phyloP scores from a whole-genome alignment of 2,888 invertebrate genomes.

The Dromius quadrimaculatus region DNA sequence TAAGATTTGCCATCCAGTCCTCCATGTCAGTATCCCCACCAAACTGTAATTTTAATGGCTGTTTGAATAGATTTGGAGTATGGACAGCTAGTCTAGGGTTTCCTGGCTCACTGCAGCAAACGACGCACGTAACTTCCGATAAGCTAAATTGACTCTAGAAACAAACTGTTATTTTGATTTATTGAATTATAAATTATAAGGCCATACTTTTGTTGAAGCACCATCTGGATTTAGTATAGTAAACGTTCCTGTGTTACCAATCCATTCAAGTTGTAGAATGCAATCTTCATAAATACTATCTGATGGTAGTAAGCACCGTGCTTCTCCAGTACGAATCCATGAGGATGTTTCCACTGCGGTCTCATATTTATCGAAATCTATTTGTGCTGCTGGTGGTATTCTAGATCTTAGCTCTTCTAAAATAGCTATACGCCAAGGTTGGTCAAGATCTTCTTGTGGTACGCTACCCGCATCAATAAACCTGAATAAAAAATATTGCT shows the following conservation, averaged over 20 bases:
- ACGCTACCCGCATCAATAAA: constrained; percentile 74
- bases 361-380: constrained; percentile 75
- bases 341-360: constrained; percentile 86
- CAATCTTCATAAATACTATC: constrained; percentile 76
- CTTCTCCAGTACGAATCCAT: constrained; percentile 88
- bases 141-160: constrained; percentile 76
- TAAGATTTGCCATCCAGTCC: constrained; percentile 88
- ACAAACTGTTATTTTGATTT: constrained; percentile 1
- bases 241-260: constrained; percentile 74
- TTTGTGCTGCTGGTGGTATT: constrained; percentile 62
- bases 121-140: constrained; percentile 81
- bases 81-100: constrained; percentile 82
- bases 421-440: constrained; percentile 82
- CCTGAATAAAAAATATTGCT: constrained; percentile 59
- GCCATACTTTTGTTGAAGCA: constrained; percentile 77
- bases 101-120: constrained; percentile 84
- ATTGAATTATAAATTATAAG: constrained; percentile 6
- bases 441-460: constrained; percentile 74
- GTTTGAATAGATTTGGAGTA: constrained; percentile 73
- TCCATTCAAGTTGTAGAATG: constrained; percentile 85
- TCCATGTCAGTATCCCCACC: constrained; percentile 87
- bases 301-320: constrained; percentile 72
- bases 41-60: constrained; percentile 81
- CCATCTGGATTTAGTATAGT: constrained; percentile 83
- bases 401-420: constrained; percentile 76